A percentile compares a stretch with the other conserved stretches of the same genome.
Evolutionary conservation across 2,888 invertebrate species (phyloP).

Genomic region (Megamerina dolium): DNA sequence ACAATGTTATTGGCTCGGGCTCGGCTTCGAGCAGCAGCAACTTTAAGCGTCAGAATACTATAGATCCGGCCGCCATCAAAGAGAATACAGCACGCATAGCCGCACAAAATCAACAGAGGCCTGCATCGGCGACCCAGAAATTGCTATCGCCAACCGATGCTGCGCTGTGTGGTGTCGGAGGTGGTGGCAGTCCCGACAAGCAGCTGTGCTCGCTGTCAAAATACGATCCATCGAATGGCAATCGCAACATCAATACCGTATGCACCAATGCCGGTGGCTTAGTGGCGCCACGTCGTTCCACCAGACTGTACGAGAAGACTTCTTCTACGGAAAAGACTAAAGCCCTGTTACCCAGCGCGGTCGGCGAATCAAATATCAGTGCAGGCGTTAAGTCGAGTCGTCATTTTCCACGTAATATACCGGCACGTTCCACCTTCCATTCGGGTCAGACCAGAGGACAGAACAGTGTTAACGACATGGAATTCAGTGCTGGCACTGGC

Average conservation of each 20-base stretch:
- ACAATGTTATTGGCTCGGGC: slow-evolving; percentile 40
- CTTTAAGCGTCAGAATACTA: slow-evolving; percentile 84
- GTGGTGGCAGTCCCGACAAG: slow-evolving; percentile 48
- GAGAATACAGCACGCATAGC: slow-evolving; percentile 77
- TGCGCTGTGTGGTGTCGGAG: slow-evolving; percentile 29
- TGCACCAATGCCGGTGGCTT: slow-evolving; percentile 48
- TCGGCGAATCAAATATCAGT: slow-evolving; percentile 44
- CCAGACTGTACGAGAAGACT: slow-evolving; percentile 50
- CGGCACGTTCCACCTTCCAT: slow-evolving; percentile 95
- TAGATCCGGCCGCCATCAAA: slow-evolving; percentile 88
- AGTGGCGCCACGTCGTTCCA: slow-evolving; percentile 50
- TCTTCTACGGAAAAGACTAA: slow-evolving; percentile 50
- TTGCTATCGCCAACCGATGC: slow-evolving; percentile 17
- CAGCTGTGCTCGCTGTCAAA: slow-evolving; percentile 46
- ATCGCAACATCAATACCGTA: slow-evolving; percentile 49
- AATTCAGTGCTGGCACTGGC: slow-evolving; percentile 54
- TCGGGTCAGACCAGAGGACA: slow-evolving; percentile 74
- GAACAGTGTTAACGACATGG: slow-evolving; percentile 53
- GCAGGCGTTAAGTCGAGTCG: slow-evolving; percentile 55
- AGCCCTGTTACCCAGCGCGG: slow-evolving; percentile 49
- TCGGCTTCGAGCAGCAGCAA: slow-evolving; percentile 54
- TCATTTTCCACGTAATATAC: slow-evolving; percentile 87
- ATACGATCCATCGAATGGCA: slow-evolving; percentile 49
- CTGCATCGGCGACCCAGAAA: slow-evolving; percentile 60
- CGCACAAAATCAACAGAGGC: slow-evolving; percentile 61